Evolutionary conservation across 2,113 vertebrate species (phyloP), one percentile per base, ranked within the genome.

Genomic region (Austrofundulus limnaeus): DNA sequence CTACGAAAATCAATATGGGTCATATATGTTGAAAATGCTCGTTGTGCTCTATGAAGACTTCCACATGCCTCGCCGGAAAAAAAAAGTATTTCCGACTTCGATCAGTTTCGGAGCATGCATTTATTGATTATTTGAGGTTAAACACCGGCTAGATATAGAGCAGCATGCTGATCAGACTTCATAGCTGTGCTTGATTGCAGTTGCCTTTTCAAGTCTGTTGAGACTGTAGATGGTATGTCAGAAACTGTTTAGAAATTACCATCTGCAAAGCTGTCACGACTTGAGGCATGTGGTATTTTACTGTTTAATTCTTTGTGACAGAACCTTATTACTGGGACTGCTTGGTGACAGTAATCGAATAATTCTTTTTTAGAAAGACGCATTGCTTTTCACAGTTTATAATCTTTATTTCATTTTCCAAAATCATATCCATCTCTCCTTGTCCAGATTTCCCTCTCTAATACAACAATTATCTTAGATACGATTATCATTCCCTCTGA

Each of bases 261-360:
- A 63, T 58, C 70, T 55, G 55, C 58, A 50, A 64, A 15, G 42
- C 56, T 52, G 70, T 73, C 65, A 58, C 63, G 47, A 63, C 31
- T 5, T 4, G 56, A 66, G 38, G 70, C 56, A 11, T 53, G 60
- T 73, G 75, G 46, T 62, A 75, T 85, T 75, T 60, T 69, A n/a
- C 63, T 48, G 41, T 78, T 60, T 71, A 72, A 82, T 77, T 52
- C 47, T 39, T 60, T 68, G 2, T 84, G 83, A 84, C 86, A 81
- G 74, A 48, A 55, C 45, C 66, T 73, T 77, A 80, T 82, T 82
- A 78, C 61, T 59, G 62, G 14, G 56, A 76, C 63, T 67, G 65
- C 52, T 54, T 48, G 60, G 55, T 68, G 79, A 81, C 86, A 70
- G 57, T 76, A 77, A 85, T 78, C 53, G 76, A 72, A 74, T 77